phyloP scores from a whole-genome alignment of 2,888 invertebrate species.

The Creontiades dilutus region DNA sequence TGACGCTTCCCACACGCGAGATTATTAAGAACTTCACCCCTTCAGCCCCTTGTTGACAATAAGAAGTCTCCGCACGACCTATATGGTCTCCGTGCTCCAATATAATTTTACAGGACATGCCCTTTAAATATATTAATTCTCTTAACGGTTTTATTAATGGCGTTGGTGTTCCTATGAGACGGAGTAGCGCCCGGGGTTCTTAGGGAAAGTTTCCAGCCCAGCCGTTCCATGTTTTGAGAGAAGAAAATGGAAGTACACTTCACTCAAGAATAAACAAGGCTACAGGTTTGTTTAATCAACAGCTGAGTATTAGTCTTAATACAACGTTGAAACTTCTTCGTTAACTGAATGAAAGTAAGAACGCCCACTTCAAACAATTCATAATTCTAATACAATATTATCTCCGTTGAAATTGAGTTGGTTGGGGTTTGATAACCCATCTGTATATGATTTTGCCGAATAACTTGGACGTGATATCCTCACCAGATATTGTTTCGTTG shows the following conservation, averaged over 20 bases:
- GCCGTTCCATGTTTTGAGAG: not conserved
- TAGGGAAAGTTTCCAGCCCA: not conserved
- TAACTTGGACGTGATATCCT: too few species aligned
- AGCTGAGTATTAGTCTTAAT: not conserved
- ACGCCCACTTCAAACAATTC: too few species aligned
- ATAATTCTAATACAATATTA: too few species aligned
- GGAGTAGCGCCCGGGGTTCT: not conserved
- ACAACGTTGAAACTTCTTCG: not conserved
- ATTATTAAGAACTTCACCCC: conserved; percentile 43
- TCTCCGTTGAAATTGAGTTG: too few species aligned
- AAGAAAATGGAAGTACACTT: not conserved
- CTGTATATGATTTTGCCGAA: too few species aligned
- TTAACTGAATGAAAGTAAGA: too few species aligned
- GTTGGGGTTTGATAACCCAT: too few species aligned
- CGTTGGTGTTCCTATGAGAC: not conserved
- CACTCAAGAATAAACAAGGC: not conserved
- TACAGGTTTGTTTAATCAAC: not conserved
- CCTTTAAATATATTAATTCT: conserved; percentile 15
- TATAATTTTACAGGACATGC: conserved; percentile 5
- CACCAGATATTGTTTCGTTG: too few species aligned
- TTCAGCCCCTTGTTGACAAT: conserved; percentile 51
- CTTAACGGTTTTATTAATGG: conserved; percentile 31
- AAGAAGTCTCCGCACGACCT: conserved; percentile 13
- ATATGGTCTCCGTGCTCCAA: not conserved
- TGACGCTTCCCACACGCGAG: conserved; percentile 33